phyloP scores from a whole-genome alignment of 2,797 vertebrate species.

The Chromobotia macracanthus region DNA sequence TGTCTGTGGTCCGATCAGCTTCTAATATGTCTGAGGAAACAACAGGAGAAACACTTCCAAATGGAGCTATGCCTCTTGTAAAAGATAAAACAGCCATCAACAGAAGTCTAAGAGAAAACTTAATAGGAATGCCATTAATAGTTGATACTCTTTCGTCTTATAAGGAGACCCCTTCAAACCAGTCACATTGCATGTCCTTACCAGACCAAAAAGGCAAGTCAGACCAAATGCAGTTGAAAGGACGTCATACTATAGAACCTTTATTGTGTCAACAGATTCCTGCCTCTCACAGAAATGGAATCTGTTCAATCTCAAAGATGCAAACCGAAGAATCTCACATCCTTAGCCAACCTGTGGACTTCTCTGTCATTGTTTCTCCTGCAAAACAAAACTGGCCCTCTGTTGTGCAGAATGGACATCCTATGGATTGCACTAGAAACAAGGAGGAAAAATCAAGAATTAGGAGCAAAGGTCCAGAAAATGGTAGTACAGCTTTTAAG shows the following conservation, averaged over 20 bases:
- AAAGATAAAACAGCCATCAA: conserved; percentile 54
- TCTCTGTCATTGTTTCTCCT: conserved; percentile 68
- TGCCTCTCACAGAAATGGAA: conserved; percentile 54
- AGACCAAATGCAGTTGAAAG: conserved; percentile 47
- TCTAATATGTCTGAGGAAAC: conserved; percentile 29
- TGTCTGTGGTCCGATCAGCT: conserved; percentile 66
- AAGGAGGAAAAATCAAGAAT: conserved; percentile 62
- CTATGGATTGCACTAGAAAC: conserved; percentile 71
- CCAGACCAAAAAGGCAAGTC: conserved; percentile 21
- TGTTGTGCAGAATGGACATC: conserved; percentile 62
- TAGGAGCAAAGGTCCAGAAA: conserved; percentile 54
- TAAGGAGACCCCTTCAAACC: conserved; percentile 45
- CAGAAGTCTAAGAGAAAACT: conserved; percentile 45
- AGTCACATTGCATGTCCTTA: conserved; percentile 1
- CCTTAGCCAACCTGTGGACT: conserved; percentile 72
- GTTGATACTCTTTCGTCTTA: conserved; percentile 54
- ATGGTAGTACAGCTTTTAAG: conserved; percentile 45
- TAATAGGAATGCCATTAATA: conserved; percentile 67
- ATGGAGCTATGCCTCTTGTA: conserved; percentile 65
- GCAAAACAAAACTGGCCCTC: conserved; percentile 29
- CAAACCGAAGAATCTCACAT: conserved; percentile 48
- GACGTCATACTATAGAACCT: conserved; percentile 61
- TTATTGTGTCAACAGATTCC: conserved; percentile 59
- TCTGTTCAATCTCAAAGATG: conserved; percentile 48
- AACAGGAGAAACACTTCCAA: conserved; percentile 48